Evolutionary conservation across 2,797 vertebrate species (phyloP).

Genomic region (Nyctibius grandis): DNA sequence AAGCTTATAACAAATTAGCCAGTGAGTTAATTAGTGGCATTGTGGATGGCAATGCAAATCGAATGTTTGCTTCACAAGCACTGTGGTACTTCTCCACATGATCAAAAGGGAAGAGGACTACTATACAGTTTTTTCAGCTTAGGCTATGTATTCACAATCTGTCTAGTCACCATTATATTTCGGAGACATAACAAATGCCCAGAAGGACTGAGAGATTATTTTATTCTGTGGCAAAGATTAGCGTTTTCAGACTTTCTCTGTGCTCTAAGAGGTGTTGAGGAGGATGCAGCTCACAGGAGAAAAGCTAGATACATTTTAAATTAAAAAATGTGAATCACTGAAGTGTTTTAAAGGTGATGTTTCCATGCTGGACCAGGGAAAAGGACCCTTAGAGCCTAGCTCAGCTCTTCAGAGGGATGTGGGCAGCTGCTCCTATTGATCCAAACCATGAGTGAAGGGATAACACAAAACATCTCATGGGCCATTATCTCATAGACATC

Average conservation of each 20-base stretch:
- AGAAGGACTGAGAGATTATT: neutral
- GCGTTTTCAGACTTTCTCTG: neutral
- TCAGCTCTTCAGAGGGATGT: neutral
- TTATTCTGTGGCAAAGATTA: neutral
- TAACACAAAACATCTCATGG: neutral
- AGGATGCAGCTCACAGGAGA: neutral
- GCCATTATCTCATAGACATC: neutral
- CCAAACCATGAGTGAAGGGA: neutral
- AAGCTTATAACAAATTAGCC: neutral
- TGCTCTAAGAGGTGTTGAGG: neutral
- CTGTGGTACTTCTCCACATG: neutral
- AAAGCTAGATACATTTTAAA: neutral
- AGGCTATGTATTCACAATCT: neutral
- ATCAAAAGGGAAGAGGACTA: neutral
- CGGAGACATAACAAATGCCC: neutral
- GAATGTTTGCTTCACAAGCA: neutral
- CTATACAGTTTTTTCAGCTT: neutral
- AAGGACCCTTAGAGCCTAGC: neutral
- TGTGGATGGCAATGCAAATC: neutral
- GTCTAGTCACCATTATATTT: neutral
- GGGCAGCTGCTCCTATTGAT: neutral
- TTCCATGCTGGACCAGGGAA: neutral
- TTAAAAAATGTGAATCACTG: neutral
- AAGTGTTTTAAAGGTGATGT: neutral
- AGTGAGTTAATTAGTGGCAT: neutral